phyloP scores from a whole-genome alignment of 2,888 invertebrate genomes.

The Nomada goodeniana region DNA sequence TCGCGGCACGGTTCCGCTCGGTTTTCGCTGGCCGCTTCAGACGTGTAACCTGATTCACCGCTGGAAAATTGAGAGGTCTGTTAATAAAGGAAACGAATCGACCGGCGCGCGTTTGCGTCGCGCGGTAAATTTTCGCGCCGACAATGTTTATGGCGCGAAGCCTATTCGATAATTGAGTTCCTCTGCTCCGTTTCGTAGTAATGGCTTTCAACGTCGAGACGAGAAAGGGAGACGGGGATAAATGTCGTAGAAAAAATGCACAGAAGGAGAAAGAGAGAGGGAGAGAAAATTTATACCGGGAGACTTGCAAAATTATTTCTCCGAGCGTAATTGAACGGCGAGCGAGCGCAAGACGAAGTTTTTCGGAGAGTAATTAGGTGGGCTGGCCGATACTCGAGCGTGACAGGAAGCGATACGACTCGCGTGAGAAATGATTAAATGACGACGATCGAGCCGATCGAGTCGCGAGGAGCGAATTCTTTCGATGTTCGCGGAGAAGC shows the following conservation, averaged over 20 bases:
- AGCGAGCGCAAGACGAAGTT: constrained; percentile 1
- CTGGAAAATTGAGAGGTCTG: background rate
- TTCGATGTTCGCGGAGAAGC: background rate
- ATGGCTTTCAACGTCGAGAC: constrained; percentile 16
- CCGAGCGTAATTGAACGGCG: constrained; percentile 34
- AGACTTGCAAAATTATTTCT: constrained; percentile 36
- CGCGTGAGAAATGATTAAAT: background rate
- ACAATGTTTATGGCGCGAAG: constrained; percentile 27
- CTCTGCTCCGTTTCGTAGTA: constrained; percentile 8
- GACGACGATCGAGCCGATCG: background rate
- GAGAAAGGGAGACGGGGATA: background rate
- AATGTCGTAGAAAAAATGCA: rapidly evolving
- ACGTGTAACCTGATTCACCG: no score
- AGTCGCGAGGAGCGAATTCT: background rate
- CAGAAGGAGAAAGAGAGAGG: background rate
- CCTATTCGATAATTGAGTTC: constrained; percentile 37
- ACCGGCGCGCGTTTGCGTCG: background rate
- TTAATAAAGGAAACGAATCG: background rate
- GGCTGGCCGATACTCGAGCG: background rate
- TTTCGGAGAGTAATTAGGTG: constrained; percentile 20
- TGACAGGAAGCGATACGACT: background rate
- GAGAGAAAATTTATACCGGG: constrained; percentile 16
- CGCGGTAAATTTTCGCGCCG: background rate
- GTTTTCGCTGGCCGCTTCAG: no score
- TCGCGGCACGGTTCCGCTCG: background rate